Evolutionary conservation across 2,797 vertebrate species (phyloP).

Genomic region (Manis javanica): DNA sequence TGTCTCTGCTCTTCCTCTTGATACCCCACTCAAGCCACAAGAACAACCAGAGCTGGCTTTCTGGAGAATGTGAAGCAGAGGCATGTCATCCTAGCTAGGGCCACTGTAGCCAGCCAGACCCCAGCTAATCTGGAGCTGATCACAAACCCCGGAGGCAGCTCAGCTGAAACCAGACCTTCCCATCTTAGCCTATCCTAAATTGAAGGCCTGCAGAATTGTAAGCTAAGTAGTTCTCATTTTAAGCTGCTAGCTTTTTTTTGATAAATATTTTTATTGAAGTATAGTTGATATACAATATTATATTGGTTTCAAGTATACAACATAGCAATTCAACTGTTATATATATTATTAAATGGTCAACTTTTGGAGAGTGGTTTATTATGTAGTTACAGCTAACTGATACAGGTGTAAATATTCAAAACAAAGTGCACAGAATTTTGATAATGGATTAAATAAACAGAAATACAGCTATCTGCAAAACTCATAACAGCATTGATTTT

Average conservation of each 20-base stretch:
- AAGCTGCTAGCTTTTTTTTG: neutral
- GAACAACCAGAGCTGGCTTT: neutral
- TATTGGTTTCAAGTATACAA: too few species aligned
- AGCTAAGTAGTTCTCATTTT: conserved; percentile 33
- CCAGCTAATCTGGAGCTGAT: neutral
- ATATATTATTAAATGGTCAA: too few species aligned
- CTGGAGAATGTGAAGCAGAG: neutral
- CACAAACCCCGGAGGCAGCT: neutral
- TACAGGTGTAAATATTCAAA: conserved; percentile 18
- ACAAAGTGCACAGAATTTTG: neutral
- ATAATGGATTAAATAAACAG: conserved; percentile 23
- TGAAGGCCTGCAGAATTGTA: neutral
- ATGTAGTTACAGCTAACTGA: conserved; percentile 23
- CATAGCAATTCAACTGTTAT: too few species aligned
- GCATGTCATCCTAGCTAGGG: neutral
- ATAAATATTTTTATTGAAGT: too few species aligned
- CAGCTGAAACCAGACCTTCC: neutral
- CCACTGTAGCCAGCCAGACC: neutral
- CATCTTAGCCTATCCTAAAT: neutral
- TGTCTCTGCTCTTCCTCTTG: neutral
- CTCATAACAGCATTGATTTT: neutral
- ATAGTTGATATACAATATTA: too few species aligned
- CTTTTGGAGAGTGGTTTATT: neutral
- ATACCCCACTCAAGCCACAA: neutral
- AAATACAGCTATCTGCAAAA: neutral